Base-by-base conservation (phyloP, 2,888 invertebrate species). In the Lymantria dispar region DNA sequence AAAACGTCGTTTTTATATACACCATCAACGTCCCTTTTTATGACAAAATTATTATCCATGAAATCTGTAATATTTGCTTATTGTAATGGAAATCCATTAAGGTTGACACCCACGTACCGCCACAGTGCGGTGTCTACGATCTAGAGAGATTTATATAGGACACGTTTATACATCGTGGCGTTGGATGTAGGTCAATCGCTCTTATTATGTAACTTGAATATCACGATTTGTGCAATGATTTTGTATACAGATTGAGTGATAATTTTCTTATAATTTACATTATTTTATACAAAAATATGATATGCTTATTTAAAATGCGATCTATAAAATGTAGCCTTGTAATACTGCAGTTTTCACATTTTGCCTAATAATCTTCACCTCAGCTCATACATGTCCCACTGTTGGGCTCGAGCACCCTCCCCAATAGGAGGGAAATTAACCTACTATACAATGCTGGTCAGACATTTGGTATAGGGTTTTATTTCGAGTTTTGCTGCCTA, bases 81-180 rank as follows among this genome's bases (percentile, higher is more conserved):
- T 64, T 64, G 68, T 80, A 80, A 79, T 80, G 78, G 77, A 77
- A 79, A 79, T 75, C 81, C 80, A 82, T 80, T 81, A 78, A 71
- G 66, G 58, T 64, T 60, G 62, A 65, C 74, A 69, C 78, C 74
- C 69, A 78, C 76, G 70, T 51, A 49, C 45, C 41, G 45, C 52
- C 50, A 56, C 60, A 55, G 56, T 59, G 47, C 33, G 38, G 45
- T 47, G 52, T 58, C 62, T 58, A 58, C 54, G 48, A 43, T 48
- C 33, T 44, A 45, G 40, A 55, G 48, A 56, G 52, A 65, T 58
- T 64, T 59, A 65, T 65, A 64, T 66, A 64, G 66, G 53, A 45
- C 66, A 55, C 51, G 48, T 30, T 46, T 9, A 53, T 51, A 56
- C 38, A 48, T 47, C 22, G 43, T 15, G 48, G 44, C 52, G 52